phyloP scores from a whole-genome alignment of 2,797 vertebrate genomes.

The Lutjanus argentimaculatus region DNA sequence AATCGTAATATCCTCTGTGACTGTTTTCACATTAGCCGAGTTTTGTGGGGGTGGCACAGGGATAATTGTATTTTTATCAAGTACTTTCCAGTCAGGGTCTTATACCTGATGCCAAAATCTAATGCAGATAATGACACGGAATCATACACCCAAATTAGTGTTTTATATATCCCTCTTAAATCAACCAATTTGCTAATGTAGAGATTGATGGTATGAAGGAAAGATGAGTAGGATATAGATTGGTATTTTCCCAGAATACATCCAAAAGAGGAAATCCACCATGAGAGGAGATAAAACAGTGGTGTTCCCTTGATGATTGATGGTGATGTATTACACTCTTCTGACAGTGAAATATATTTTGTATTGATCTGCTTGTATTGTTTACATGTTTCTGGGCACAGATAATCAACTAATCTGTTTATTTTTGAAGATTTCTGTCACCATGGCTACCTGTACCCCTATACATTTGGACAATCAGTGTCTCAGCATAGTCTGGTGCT shows the following conservation, averaged over 20 bases:
- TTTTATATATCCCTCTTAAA: slow-evolving; percentile 61
- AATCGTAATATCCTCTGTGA: slow-evolving; percentile 69
- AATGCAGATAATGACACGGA: slow-evolving; percentile 61
- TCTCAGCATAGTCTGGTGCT: slow-evolving; percentile 33
- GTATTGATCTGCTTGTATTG: slow-evolving; percentile 85
- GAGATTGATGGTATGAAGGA: slow-evolving; percentile 67
- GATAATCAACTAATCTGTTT: slow-evolving; percentile 81
- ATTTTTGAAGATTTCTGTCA: slow-evolving; percentile 75
- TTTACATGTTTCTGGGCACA: slow-evolving; percentile 85
- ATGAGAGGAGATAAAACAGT: slow-evolving; percentile 47
- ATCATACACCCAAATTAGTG: slow-evolving; percentile 58
- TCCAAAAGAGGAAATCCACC: slow-evolving; percentile 62
- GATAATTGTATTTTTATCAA: slow-evolving; percentile 68
- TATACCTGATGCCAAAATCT: slow-evolving; percentile 69
- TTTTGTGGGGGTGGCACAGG: slow-evolving; percentile 61
- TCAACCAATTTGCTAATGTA: slow-evolving; percentile 62
- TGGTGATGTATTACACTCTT: slow-evolving; percentile 58
- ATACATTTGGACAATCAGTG: slow-evolving; percentile 29
- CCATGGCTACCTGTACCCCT: slow-evolving; percentile 60
- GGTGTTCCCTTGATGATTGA: slow-evolving; percentile 71
- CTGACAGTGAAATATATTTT: slow-evolving; percentile 82
- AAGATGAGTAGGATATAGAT: slow-evolving; percentile 75
- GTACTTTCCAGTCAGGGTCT: slow-evolving; percentile 71
- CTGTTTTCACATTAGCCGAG: slow-evolving; percentile 57
- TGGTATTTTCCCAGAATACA: slow-evolving; percentile 76